phyloP scores from a whole-genome alignment of 2,888 invertebrate genomes.

The Stenodera caucasica region DNA sequence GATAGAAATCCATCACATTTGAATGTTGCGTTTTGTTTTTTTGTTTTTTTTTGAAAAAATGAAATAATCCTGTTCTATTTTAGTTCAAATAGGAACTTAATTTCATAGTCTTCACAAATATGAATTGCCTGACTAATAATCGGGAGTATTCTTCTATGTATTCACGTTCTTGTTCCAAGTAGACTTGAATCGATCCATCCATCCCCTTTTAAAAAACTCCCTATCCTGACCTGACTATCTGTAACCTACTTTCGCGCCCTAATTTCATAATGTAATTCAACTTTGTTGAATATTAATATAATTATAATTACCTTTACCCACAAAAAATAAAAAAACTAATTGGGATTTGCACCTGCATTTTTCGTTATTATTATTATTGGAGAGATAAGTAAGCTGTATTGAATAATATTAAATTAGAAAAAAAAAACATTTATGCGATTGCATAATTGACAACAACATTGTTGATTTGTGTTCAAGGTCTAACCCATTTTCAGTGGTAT shows the following conservation, averaged over 20 bases:
- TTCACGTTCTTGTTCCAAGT: neutral
- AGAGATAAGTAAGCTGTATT: no score
- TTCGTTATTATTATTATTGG: no score
- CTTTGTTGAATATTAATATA: no score
- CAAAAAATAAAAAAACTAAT: no score
- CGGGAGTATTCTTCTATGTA: neutral
- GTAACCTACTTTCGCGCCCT: conserved; percentile 16
- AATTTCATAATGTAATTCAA: no score
- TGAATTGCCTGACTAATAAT: neutral
- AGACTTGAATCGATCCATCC: neutral
- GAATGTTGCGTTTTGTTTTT: no score
- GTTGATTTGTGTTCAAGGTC: conserved; percentile 2
- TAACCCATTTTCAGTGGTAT: neutral
- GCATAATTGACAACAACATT: neutral
- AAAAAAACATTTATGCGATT: neutral
- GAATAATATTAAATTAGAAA: no score
- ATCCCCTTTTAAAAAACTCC: conserved; percentile 3
- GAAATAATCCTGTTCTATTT: no score
- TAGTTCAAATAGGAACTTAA: no score
- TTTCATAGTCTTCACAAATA: neutral
- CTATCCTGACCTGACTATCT: conserved; percentile 19
- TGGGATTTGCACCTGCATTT: no score
- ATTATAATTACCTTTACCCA: no score
- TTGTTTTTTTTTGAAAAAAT: no score
- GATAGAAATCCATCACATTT: neutral